phyloP scores from a whole-genome alignment of 2,888 invertebrate genomes.

The Torymus auratus region DNA sequence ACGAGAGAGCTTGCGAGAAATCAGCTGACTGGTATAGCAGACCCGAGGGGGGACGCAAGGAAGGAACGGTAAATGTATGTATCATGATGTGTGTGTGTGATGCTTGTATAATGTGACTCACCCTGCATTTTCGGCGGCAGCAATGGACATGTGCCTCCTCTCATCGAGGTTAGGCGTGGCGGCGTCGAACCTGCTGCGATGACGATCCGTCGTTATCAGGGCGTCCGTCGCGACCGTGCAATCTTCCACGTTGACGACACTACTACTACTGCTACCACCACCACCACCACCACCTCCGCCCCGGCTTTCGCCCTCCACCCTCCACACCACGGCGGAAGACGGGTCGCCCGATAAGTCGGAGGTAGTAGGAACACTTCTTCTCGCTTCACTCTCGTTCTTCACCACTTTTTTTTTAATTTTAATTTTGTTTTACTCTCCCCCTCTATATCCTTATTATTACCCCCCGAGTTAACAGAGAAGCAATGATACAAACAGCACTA shows the following conservation, averaged over 20 bases:
- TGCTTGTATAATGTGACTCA: constrained; percentile 75
- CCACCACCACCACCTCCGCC: too few species aligned
- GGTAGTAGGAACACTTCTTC: too few species aligned
- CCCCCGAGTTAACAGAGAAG: too few species aligned
- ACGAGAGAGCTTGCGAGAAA: constrained; percentile 1
- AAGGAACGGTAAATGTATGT: neutral
- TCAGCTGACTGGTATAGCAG: constrained; percentile 34
- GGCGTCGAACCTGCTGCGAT: constrained; percentile 77
- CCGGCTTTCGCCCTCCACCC: neutral
- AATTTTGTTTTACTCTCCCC: too few species aligned
- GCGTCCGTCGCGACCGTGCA: neutral
- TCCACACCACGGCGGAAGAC: neutral
- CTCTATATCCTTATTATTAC: too few species aligned
- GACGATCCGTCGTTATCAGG: constrained; percentile 78
- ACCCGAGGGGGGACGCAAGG: neutral
- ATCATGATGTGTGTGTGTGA: neutral
- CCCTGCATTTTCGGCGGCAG: constrained; percentile 83
- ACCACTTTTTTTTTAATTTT: too few species aligned
- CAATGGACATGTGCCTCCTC: constrained; percentile 83
- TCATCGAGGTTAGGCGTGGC: constrained; percentile 80
- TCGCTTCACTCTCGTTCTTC: neutral
- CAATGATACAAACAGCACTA: too few species aligned
- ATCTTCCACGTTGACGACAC: too few species aligned
- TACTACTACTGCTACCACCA: too few species aligned
- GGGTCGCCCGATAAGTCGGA: too few species aligned